These are phyloP conservation scores for Caenorhabditis elegans DNA, from an alignment of 1,140 invertebrate species.

Conservation along the genomic window WBcel235 BX284606.5:3418001-3418500, in stretches of 20 bases:
- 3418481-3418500: background rate
- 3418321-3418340: background rate
- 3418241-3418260: background rate
- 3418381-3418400: background rate
- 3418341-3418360: background rate
- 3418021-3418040: conserved; percentile 21
- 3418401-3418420: background rate
- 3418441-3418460: background rate
- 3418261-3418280: background rate
- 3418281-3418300: background rate
- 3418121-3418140: background rate
- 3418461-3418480: background rate
- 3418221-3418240: background rate
- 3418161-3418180: background rate
- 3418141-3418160: conserved; percentile 21
- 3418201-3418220: background rate
- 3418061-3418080: background rate
- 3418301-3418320: background rate
- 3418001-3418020: background rate
- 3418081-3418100: no score
- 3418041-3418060: conserved; percentile 1
- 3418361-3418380: background rate
- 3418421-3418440: background rate
- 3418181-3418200: background rate
- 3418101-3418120: background rate